Evolutionary conservation across 2,113 vertebrate genomes (phyloP), one percentile per base, ranked within the genome.

Genomic region (Gyps fulvus): DNA sequence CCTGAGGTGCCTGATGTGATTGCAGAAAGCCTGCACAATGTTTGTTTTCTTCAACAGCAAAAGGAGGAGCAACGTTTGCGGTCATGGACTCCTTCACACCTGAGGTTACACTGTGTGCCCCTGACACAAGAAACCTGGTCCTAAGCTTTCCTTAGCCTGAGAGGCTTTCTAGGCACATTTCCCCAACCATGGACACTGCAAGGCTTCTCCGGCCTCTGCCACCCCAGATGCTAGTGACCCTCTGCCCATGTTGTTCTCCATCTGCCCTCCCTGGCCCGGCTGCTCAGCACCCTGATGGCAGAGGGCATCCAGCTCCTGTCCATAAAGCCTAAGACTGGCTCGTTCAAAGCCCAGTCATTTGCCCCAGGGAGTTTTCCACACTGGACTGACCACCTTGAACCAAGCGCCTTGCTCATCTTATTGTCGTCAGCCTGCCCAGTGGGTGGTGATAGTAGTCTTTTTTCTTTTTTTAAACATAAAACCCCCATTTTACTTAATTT

Each of bases 401-500:
- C 16, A n/a, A 71, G 21, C 1, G 0, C 45, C 22, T 52, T 71
- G 50, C 12, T 52, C 34, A 23, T 45, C 43, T 23, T 12, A 14
- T 8, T 34, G 11, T 43, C 63, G 18, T 9, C 81, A 89, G 6
- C 23, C 21, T 47, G 31, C 15, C 49, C 27, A 29, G 1, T 0
- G 0, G 0, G 31, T 9, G 34, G 3, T 29, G 50, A 59, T 10
- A 8, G 12, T 26, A 5, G 11, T 15, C 1, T 73, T 72, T 31
- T 31, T n/a, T 61, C 10, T 16, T 8, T 55, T 66, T 83, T 59
- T 25, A 11, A 58, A 74, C 11, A 9, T 11, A 63, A 69, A 67
- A 11, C 0, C 36, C 21, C 11, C 2, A 2, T 42, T 94, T 69
- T 21, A 36, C 38, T 54, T 4, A 5, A 16, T 66, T 93, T 86